Base-by-base conservation (phyloP, 2,797 vertebrate species). In the Alca torda region DNA sequence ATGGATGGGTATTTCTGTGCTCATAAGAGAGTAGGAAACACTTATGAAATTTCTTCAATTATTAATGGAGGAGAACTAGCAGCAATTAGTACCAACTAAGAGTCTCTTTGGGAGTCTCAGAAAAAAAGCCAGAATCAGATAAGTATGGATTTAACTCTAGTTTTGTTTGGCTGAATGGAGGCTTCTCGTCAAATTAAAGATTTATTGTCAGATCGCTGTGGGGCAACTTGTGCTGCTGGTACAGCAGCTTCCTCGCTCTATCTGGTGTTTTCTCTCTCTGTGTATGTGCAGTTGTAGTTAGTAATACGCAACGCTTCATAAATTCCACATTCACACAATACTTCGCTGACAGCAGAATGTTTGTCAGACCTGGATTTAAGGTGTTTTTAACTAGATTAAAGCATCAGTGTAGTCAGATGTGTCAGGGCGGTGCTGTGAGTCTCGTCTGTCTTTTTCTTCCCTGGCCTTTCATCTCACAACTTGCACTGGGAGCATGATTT, bases 211-310 rank as follows among this genome's bases (percentile, higher is more conserved):
- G 30, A 45, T 89, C 1, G 4, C 63, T 72, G 28, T 53, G 70
- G 53, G 41, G 37, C 69, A 39, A 39, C 54, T 79, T 46, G 9
- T n/a, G 4, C 28, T 46, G 73, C 69, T 88, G 43, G 8, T 72
- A 5, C 26, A 74, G 56, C 0, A 0, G 35, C 53, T 80, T 75
- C 6, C 63, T 72, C 8, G 0, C 2, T 0, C 2, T 26, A 75
- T 39, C 56, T 7, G 6, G 2, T 51, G 54, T 70, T 77, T 61
- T 59, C 14, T 82, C 26, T 57, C 35, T 78, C n/a, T 56, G 11
- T 24, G 14, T 65, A n/a, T 17, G 5, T 51, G 65, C 28, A 78
- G 17, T 8, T 48, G 28, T 35, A 84, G 59, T 31, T 39, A 70
- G 16, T 60, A 33, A 72, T 28, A 37, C 41, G 11, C 50, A 87